phyloP scores from a whole-genome alignment of 2,113 vertebrate genomes.

The Lichenostomus cassidix region DNA sequence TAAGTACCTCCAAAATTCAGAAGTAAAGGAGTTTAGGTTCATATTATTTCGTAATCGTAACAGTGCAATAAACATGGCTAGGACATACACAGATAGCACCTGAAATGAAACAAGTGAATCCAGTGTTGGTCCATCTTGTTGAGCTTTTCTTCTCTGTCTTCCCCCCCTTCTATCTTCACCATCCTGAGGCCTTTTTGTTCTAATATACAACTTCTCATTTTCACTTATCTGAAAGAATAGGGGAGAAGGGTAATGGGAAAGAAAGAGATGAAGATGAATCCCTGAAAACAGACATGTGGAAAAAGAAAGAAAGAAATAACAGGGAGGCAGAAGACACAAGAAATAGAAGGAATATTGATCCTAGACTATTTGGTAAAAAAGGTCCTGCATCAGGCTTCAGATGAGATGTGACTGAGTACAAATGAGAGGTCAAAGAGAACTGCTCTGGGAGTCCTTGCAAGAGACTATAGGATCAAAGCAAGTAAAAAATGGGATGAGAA shows the following conservation, averaged over 20 bases:
- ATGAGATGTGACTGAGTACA: fast-evolving
- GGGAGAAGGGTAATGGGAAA: not conserved
- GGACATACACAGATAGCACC: not conserved
- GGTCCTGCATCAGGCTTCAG: not conserved
- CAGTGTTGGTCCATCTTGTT: not conserved
- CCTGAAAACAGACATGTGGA: not conserved
- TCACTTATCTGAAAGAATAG: not conserved
- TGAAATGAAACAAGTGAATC: not conserved
- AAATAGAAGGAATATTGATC: not conserved
- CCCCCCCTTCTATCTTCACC: not conserved
- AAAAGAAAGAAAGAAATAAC: not conserved
- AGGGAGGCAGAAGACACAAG: not conserved
- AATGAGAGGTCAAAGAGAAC: not conserved
- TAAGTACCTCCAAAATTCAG: not conserved
- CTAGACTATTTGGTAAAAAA: not conserved
- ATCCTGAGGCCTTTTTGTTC: not conserved
- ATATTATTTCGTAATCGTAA: not conserved
- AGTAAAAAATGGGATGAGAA: not conserved
- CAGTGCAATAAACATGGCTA: not conserved
- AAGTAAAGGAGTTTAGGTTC: not conserved
- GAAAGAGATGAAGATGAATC: not conserved
- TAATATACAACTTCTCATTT: not conserved
- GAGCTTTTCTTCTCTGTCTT: not conserved
- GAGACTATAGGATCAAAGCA: not conserved
- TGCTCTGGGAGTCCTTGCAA: not conserved